Evolutionary conservation across 2,888 invertebrate species (phyloP), one percentile per base, ranked within the genome.

Genomic region (Esperia sulphurella): DNA sequence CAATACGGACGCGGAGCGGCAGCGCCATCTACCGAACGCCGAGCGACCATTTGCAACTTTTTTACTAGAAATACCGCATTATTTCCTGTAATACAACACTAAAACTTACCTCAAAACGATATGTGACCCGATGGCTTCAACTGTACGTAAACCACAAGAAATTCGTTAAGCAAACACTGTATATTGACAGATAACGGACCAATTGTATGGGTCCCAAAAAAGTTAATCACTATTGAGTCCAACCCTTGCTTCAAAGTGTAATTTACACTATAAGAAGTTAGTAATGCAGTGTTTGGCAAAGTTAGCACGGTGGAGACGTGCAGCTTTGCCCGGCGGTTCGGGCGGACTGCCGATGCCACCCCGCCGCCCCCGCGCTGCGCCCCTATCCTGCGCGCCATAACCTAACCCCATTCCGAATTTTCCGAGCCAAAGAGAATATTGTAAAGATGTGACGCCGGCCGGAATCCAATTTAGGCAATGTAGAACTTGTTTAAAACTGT

Each of bases 1-100:
- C 85, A 85, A 77, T 79, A 82, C 75, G 69, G 81, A 76, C 74
- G 75, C 77, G 70, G 58, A 50, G 55, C 53, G 14, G n/a, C 61
- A 70, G 55, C 81, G 85, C 84, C 85, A 83, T 79, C 85, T 85
- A 71, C 54, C 62, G 74, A 54, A 59, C 57, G 57, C 49, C 45
- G 45, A 14, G 28, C 4, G 10, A 51, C 44, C n/a, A n/a, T n/a
- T 41, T 14, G 43, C 46, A 41, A 14, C 12, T 39, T 3, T 14
- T 14, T 10, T 8, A 13, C 33, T 29, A 45, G 37, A 21, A 21
- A 21, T 21, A 21, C 46, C 53, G 45, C 35, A 35, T 49, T 28
- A 43, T 13, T 41, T 45, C 40, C 38, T 37, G 8, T 41, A 13
- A 29, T 12, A 42, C 37, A 35, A 41, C 41, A 49, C 41, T 43